These are phyloP conservation scores for Nemopilema nomurai DNA, from an alignment of 30 jellyfish, hydroid and myxozoan genomes.

Conservation along the genomic window DNA sequence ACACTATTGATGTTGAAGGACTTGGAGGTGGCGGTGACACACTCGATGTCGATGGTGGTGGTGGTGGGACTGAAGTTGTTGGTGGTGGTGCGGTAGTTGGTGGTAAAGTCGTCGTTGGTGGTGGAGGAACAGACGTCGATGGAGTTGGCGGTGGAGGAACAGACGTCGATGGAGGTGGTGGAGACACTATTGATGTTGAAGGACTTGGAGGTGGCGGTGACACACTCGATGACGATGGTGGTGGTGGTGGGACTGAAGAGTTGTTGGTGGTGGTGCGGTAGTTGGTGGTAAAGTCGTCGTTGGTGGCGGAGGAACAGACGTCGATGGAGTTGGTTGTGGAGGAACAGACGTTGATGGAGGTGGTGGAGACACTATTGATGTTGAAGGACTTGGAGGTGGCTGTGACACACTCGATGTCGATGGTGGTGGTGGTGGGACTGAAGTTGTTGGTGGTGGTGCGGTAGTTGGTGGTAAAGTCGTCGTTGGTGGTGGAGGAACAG, in stretches of 20 bases:
- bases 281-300: not conserved
- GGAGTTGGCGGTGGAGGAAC: conserved; percentile 2
- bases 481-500: conserved; percentile 11
- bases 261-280: conserved; percentile 12
- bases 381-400: not conserved
- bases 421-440: not conserved
- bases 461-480: conserved; percentile 5
- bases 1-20: not conserved
- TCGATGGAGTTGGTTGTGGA: not conserved
- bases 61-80: conserved; percentile 11
- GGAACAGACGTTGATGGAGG: not conserved
- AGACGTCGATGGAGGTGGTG: conserved; percentile 26
- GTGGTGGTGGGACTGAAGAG: conserved; percentile 3
- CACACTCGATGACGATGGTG: not conserved
- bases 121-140: not conserved
- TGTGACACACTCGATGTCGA: too few species aligned
- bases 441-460: not conserved
- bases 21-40: not conserved
- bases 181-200: not conserved
- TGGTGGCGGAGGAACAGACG: conserved; percentile 9
- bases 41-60: not conserved
- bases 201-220: conserved; percentile 1
- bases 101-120: not conserved
- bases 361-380: not conserved
- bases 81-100: not conserved